Base-by-base conservation (phyloP, 2,888 invertebrate genomes). In the Drosophila conformis region DNA sequence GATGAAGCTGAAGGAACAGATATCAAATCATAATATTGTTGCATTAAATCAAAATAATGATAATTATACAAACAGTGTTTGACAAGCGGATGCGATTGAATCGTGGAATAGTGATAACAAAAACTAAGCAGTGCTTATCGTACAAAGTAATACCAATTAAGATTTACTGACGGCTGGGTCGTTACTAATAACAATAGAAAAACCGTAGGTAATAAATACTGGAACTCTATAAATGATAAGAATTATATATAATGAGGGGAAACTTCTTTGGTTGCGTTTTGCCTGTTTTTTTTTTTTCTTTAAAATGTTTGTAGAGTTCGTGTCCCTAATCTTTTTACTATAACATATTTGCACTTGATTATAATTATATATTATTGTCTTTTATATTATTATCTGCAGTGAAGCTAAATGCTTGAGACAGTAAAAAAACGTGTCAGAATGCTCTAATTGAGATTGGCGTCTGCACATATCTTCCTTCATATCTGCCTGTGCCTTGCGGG, bases 81-180 rank as follows among this genome's bases (percentile, higher is more conserved):
- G 11, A 40, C 21, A 46, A 25, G 46, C 21, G 18, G 18, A 35
- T n/a, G 18, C 21, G n/a, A 48, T 21, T 25, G 21, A 58, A 38
- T n/a, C 33, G 25, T 52, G 51, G 33, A 21, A 40, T 40, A 65
- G 58, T 68, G 42, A 66, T 78, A 78, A 59, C 40, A 36, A 27
- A 10, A 56, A 57, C 51, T 36, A 56, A 69, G 51, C 51, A 35
- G 56, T 38, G 49, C 56, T 57, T 61, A 40, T 80, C 62, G 52
- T 40, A 60, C 27, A 64, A 54, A 59, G 69, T 57, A 51, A n/a
- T 59, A 72, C 36, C 59, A 79, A 70, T 75, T 80, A 76, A 70
- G 61, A 61, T 27, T 58, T 36, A 80, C 33, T 70, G 36, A 67
- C 42, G 72, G 57, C 71, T 72, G 64, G 53, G 29, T 58, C 63